Conservation (phyloP, 1,140 invertebrate species). For the Achroia grisella region DNA sequence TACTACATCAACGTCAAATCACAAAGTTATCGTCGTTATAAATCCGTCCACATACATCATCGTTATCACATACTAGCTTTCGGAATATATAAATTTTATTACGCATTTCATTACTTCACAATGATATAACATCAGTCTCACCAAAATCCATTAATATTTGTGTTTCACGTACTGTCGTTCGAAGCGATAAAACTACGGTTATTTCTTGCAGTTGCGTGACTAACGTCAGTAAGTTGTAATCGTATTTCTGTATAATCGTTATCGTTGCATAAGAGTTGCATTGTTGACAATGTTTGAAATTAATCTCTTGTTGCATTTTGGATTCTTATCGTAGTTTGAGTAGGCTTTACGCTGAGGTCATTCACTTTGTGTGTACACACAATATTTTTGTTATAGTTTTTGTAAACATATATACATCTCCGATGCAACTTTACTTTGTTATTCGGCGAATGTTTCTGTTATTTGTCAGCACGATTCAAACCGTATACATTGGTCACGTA, state of each 20-base stretch:
- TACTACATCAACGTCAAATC: no score
- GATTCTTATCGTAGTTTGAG: background rate
- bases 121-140: no score
- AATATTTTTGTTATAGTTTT: background rate
- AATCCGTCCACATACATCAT: background rate
- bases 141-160: background rate
- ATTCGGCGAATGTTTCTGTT: background rate
- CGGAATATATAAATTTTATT: background rate
- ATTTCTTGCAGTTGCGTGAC: constrained; percentile 18
- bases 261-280: constrained; percentile 28
- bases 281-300: constrained; percentile 13
- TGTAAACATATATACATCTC: no score
- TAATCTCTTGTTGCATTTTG: background rate
- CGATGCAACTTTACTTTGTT: background rate
- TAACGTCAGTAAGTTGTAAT: constrained; percentile 13
- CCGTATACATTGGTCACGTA: no score
- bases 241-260: constrained; percentile 18
- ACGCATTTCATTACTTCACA: background rate
- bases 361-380: background rate
- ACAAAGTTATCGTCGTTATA: background rate
- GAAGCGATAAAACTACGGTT: constrained; percentile 13
- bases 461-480: no score
- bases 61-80: background rate
- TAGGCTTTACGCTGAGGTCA: background rate
- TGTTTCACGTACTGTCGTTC: background rate